Evolutionary conservation across 2,113 vertebrate species (phyloP).

Genomic region (Oplegnathus fasciatus): DNA sequence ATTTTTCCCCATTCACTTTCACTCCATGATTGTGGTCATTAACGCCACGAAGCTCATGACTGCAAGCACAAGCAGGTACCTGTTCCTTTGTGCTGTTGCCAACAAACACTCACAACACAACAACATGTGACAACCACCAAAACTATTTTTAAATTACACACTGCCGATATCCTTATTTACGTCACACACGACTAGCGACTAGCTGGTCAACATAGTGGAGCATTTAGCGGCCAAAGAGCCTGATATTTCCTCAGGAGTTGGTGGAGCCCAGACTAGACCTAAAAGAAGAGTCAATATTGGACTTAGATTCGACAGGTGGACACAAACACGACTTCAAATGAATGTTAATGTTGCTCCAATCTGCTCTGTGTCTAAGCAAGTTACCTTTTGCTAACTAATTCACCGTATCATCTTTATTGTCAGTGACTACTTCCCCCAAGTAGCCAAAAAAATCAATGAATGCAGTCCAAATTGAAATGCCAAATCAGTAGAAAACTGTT

Average conservation of each 20-base stretch:
- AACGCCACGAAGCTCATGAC: not conserved
- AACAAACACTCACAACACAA: slow-evolving; percentile 26
- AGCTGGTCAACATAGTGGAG: not conserved
- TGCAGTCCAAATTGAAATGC: not conserved
- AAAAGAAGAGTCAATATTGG: not conserved
- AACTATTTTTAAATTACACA: not conserved
- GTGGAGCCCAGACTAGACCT: not conserved
- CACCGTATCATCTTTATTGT: not conserved
- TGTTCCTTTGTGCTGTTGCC: slow-evolving; percentile 37
- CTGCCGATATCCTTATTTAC: not conserved
- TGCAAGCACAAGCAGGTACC: slow-evolving; percentile 1
- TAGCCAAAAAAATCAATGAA: not conserved
- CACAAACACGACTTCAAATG: not conserved
- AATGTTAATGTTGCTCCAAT: not conserved
- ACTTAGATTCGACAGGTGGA: not conserved
- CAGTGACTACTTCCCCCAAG: not conserved
- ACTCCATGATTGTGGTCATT: slow-evolving; percentile 9
- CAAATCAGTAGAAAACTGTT: not conserved
- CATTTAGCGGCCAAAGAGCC: not conserved
- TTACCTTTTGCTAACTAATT: not conserved
- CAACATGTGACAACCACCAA: not conserved
- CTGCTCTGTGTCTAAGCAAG: not conserved
- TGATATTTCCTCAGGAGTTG: not conserved
- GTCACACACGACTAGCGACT: not conserved
- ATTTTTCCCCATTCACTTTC: slow-evolving; percentile 35